Evolutionary conservation across 2,888 invertebrate genomes (phyloP).

Genomic region (Volucella zonaria): DNA sequence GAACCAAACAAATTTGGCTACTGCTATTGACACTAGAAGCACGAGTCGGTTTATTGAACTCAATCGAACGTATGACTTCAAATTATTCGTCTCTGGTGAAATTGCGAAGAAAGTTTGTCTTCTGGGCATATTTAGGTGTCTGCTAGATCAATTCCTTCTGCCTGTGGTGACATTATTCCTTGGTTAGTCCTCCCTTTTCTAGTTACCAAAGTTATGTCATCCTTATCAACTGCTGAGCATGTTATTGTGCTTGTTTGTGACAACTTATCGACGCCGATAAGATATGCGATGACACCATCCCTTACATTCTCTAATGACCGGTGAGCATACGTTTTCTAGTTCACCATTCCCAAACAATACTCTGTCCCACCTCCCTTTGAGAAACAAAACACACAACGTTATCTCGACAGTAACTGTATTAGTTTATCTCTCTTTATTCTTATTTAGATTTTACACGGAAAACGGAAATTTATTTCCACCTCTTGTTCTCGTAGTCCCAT

Average conservation of each 20-base stretch:
- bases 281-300: not conserved
- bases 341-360: no score
- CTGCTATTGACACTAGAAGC: not conserved
- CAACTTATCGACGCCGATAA: not conserved
- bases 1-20: not conserved
- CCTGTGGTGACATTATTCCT: no score
- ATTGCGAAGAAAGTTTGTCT: no score
- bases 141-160: no score
- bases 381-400: not conserved
- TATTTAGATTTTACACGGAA: conserved; percentile 53
- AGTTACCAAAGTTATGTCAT: no score
- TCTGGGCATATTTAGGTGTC: no score
- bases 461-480: conserved; percentile 87
- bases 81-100: no score
- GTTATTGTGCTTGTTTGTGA: not conserved
- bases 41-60: conserved; percentile 13
- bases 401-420: conserved; percentile 25
- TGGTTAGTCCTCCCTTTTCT: no score
- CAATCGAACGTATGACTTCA: not conserved
- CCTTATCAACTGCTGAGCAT: no score
- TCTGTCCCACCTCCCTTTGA: no score
- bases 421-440: conserved; percentile 64
- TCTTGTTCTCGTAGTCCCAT: conserved; percentile 96
- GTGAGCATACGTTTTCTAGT: no score
- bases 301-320: not conserved